A percentile compares a stretch with the other conserved stretches of the same genome.
phyloP scores from a whole-genome alignment of 2,888 invertebrate species.

The Epistrophe eligans region DNA sequence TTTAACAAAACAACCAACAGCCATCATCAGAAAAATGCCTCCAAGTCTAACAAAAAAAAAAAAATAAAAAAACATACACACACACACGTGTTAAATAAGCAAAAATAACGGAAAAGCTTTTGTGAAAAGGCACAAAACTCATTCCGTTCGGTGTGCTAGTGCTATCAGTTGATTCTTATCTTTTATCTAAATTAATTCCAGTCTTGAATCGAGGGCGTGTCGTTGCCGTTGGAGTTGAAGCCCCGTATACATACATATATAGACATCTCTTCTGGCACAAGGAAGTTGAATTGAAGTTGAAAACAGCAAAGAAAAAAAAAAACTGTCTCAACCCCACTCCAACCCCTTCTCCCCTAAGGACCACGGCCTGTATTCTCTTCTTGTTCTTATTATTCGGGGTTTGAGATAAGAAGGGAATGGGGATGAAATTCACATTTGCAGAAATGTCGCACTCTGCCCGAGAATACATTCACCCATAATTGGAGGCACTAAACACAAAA shows the following conservation, averaged over 20 bases:
- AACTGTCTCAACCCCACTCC: neutral
- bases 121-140: conserved; percentile 40
- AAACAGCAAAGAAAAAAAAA: conserved; percentile 2
- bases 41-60: conserved; percentile 23
- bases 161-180: conserved; percentile 72
- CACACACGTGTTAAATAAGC: neutral
- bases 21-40: conserved; percentile 46
- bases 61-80: neutral
- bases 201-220: conserved; percentile 69
- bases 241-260: neutral
- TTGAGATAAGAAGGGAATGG: neutral
- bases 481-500: conserved; percentile 57
- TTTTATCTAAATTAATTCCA: conserved; percentile 74
- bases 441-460: conserved; percentile 60
- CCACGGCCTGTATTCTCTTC: conserved; percentile 2
- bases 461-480: conserved; percentile 52
- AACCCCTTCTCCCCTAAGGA: conserved; percentile 8
- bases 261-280: conserved; percentile 23
- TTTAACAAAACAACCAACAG: conserved; percentile 30
- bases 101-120: conserved; percentile 34
- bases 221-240: conserved; percentile 17
- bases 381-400: conserved; percentile 14
- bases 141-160: conserved; percentile 52
- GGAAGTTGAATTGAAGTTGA: conserved; percentile 41
- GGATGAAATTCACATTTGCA: conserved; percentile 53